Conservation (phyloP, 2,113 vertebrate species). For the Oryctolagus cuniculus region mOryCun1.1 NC_091442.1:52042501-52043000, state of each 20-base stretch:
- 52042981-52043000: conserved; percentile 70
- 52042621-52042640: conserved; percentile 95
- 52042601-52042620: conserved; percentile 91
- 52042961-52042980: conserved; percentile 75
- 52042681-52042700: conserved; percentile 94
- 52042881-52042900: conserved; percentile 73
- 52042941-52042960: conserved; percentile 79
- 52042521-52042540: conserved; percentile 90
- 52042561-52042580: conserved; percentile 95
- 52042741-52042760: conserved; percentile 81
- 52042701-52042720: conserved; percentile 96
- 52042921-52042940: conserved; percentile 76
- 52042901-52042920: conserved; percentile 75
- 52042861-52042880: conserved; percentile 78
- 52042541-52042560: conserved; percentile 95
- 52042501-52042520: conserved; percentile 93
- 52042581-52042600: conserved; percentile 94
- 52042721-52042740: conserved; percentile 95
- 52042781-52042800: conserved; percentile 80
- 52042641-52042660: conserved; percentile 94
- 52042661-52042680: conserved; percentile 94
- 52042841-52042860: conserved; percentile 77
- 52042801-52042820: conserved; percentile 86
- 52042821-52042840: conserved; percentile 75
- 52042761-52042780: conserved; percentile 11